phyloP scores from a whole-genome alignment of 2,113 vertebrate species.

The Mobula hypostoma region DNA sequence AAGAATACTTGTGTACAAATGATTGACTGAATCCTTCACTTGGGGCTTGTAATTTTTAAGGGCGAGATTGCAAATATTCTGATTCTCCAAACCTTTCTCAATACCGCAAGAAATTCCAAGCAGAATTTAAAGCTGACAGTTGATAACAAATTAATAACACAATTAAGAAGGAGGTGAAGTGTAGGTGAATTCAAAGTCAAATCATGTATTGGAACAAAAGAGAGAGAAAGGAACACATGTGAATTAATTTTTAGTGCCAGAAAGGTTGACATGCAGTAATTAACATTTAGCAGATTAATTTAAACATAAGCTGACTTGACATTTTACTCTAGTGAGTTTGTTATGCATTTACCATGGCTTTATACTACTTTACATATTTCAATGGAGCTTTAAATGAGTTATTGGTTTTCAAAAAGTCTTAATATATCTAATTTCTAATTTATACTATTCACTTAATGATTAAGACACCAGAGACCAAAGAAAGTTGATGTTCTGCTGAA shows the following conservation, averaged over 20 bases:
- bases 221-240: no score
- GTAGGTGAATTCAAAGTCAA: no score
- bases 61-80: background rate
- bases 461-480: background rate
- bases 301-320: no score
- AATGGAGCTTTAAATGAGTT: background rate
- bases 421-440: background rate
- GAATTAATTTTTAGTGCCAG: no score
- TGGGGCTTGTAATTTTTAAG: background rate
- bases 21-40: background rate
- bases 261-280: no score
- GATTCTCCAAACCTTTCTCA: background rate
- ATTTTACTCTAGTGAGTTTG: no score
- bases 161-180: background rate
- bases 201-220: no score
- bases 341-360: no score
- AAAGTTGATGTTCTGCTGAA: background rate
- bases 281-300: no score
- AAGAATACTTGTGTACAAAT: background rate
- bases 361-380: no score
- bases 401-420: background rate
- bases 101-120: background rate
- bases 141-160: background rate
- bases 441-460: background rate
- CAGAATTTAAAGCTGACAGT: background rate